These are phyloP conservation scores for Acanthurus tractus DNA, from an alignment of 2,797 vertebrate genomes.

Conservation along the genomic window DNA sequence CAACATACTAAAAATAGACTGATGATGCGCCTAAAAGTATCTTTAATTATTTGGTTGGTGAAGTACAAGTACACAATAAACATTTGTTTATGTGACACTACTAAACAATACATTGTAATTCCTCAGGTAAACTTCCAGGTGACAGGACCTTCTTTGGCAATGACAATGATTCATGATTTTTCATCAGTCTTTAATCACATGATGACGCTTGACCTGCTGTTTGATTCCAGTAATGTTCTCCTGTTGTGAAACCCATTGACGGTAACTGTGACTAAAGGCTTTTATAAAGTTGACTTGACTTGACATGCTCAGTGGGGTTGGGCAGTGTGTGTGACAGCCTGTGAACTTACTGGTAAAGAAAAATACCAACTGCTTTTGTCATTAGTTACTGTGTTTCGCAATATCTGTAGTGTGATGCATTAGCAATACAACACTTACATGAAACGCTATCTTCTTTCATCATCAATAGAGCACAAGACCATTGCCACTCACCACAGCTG, in stretches of 20 bases:
- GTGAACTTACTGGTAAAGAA: slow-evolving; percentile 2
- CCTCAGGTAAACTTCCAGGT: not conserved
- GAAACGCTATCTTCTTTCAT: not conserved
- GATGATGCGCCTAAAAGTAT: not conserved
- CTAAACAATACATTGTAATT: not conserved
- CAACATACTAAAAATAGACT: not conserved
- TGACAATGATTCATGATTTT: slow-evolving; percentile 18
- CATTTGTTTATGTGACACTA: not conserved
- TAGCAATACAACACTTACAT: not conserved
- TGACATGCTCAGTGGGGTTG: slow-evolving; percentile 63
- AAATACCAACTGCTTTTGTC: not conserved
- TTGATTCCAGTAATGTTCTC: slow-evolving; percentile 40
- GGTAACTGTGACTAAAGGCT: slow-evolving; percentile 59
- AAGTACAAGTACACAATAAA: not conserved
- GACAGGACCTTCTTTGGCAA: not conserved
- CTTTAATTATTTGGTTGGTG: not conserved
- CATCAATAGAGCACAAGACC: slow-evolving; percentile 9
- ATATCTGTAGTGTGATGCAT: not conserved
- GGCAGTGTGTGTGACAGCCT: slow-evolving; percentile 32
- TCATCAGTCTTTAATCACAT: slow-evolving; percentile 27
- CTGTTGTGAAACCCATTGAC: slow-evolving; percentile 59
- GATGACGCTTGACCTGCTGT: slow-evolving; percentile 10
- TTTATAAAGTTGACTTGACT: slow-evolving; percentile 58
- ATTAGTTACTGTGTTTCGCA: slow-evolving; percentile 8
- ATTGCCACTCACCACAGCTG: not conserved